Conservation (phyloP, 2,797 vertebrate genomes). For the Corythornis leucogaster region DNA sequence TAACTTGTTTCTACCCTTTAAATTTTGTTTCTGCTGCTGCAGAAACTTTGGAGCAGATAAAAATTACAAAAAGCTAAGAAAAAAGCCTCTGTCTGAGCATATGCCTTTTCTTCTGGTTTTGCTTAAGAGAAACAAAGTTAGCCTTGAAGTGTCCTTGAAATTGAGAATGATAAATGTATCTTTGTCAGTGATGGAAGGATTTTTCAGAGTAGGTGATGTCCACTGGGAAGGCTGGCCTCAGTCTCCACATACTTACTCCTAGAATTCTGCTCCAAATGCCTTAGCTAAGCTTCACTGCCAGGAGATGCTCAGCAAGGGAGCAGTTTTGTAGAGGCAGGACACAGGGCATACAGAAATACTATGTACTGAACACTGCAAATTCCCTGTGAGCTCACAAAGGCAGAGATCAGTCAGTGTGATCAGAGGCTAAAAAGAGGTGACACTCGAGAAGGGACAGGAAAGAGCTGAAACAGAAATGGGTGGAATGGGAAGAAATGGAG, state of each 20-base stretch:
- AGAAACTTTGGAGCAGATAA: neutral
- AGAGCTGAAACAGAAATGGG: neutral
- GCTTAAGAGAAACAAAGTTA: neutral
- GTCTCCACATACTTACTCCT: neutral
- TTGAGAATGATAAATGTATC: neutral
- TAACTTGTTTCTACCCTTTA: neutral
- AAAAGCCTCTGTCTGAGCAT: neutral
- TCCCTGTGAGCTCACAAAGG: neutral
- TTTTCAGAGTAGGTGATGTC: neutral
- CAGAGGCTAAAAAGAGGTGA: neutral
- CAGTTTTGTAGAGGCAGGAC: neutral
- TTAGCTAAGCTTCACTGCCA: neutral
- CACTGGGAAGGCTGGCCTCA: neutral
- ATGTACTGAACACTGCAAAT: neutral
- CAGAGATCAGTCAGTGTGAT: neutral
- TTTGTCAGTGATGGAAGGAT: neutral
- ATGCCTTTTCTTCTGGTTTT: neutral
- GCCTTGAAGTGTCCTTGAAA: constrained; percentile 3
- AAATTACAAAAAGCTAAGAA: neutral
- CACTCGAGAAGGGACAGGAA: neutral
- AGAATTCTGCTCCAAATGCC: neutral
- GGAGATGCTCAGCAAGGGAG: neutral
- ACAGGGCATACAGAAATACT: neutral
- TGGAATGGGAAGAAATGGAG: neutral
- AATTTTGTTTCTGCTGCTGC: neutral